A percentile compares a stretch with the other conserved stretches of the same genome.
Evolutionary conservation across 2,888 invertebrate species (phyloP).

Genomic region (Ceratothoa steindachneri): DNA sequence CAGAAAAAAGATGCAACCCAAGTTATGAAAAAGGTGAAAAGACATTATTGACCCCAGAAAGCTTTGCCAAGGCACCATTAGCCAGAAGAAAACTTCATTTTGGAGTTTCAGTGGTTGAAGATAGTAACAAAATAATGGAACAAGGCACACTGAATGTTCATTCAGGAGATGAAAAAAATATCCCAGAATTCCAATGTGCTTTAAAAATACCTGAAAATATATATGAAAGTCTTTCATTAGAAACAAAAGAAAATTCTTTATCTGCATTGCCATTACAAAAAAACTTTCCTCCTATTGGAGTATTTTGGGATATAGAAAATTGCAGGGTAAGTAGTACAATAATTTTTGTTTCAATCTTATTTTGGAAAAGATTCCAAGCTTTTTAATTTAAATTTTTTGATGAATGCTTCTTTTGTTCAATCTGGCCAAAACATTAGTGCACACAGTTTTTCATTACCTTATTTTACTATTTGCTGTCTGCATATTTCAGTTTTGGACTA

Average conservation of each 20-base stretch:
- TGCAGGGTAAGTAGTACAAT: conserved; percentile 64
- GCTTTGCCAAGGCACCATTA: background rate
- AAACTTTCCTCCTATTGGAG: conserved; percentile 59
- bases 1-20: background rate
- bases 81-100: background rate
- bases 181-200: background rate
- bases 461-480: no score
- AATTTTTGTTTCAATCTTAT: background rate
- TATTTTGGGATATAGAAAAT: conserved; percentile 92
- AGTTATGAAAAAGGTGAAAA: background rate
- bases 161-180: background rate
- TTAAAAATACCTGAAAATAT: background rate
- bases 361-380: no score
- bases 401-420: no score
- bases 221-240: background rate
- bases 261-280: background rate
- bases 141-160: no score
- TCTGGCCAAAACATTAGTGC: no score
- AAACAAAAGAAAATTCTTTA: background rate
- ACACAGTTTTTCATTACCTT: no score
- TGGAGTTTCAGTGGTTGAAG: background rate
- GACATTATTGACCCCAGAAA: background rate
- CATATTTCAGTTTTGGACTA: no score
- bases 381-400: no score
- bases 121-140: background rate